Percentiles rank a stretch among this genome's conserved stretches.
These are phyloP conservation scores for Aldrovandia affinis DNA, from an alignment of 2,797 vertebrate species.

Conservation along the genomic window DNA sequence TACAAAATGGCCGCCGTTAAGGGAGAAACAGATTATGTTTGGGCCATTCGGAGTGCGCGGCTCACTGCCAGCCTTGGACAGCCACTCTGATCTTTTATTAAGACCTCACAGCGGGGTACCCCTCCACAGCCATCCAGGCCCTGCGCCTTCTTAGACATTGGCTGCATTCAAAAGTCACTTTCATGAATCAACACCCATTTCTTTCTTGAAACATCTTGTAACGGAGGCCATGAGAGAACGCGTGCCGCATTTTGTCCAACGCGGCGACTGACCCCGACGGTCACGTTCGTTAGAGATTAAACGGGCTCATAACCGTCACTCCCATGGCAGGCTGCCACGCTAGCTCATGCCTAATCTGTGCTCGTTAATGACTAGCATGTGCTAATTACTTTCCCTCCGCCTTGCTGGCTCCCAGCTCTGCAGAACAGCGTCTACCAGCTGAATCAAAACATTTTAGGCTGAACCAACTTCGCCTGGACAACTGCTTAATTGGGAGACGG, in stretches of 20 bases:
- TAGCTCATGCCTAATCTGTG: conserved; percentile 77
- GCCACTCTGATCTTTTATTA: conserved; percentile 88
- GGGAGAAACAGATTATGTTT: conserved; percentile 87
- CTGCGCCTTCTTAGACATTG: conserved; percentile 81
- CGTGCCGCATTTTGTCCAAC: conserved; percentile 77
- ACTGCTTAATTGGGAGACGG: conserved; percentile 8
- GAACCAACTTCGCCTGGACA: conserved; percentile 8
- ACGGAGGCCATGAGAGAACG: conserved; percentile 83
- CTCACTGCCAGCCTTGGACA: conserved; percentile 82
- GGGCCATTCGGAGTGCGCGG: conserved; percentile 83
- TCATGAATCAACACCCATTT: conserved; percentile 86
- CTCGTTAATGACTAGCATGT: conserved; percentile 82
- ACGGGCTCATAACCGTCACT: conserved; percentile 73
- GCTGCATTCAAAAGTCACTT: conserved; percentile 88
- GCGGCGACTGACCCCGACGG: conserved; percentile 76
- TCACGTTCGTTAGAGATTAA: conserved; percentile 83
- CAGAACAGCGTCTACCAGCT: conserved; percentile 69
- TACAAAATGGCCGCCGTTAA: conserved; percentile 89
- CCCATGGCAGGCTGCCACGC: conserved; percentile 86
- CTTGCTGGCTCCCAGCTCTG: neutral
- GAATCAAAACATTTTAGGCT: conserved; percentile 19
- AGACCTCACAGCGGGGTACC: conserved; percentile 84
- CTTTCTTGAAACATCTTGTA: conserved; percentile 78
- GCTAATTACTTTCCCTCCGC: conserved; percentile 77
- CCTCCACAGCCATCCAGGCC: conserved; percentile 80